Percentiles rank a stretch among this genome's conserved stretches.
These are phyloP conservation scores for Phymatocera aterrima DNA, from an alignment of 2,888 invertebrate species.

Conservation along the genomic window DNA sequence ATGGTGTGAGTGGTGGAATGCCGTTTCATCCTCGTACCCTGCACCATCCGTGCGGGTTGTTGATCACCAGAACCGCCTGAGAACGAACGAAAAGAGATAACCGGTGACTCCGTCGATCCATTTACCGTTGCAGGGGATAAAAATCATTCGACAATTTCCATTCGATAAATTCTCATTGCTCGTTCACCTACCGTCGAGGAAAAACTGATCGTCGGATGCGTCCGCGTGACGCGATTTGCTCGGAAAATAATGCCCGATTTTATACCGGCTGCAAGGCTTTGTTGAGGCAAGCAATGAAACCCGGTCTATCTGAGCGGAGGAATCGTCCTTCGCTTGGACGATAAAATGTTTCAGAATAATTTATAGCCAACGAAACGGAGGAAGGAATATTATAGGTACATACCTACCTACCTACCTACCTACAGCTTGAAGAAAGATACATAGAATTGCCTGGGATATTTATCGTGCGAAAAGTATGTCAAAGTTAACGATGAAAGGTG, in stretches of 20 bases:
- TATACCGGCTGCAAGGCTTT: not conserved
- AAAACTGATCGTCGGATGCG: too few species aligned
- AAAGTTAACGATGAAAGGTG: constrained; percentile 36
- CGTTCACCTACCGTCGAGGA: too few species aligned
- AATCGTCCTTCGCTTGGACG: not conserved
- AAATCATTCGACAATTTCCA: not conserved
- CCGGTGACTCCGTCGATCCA: constrained; percentile 7
- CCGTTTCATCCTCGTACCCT: constrained; percentile 15
- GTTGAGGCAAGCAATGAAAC: not conserved
- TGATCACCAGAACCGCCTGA: constrained; percentile 18
- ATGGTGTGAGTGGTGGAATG: constrained; percentile 23
- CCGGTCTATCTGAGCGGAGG: not conserved
- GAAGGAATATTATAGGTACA: not conserved
- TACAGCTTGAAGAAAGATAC: constrained; percentile 18
- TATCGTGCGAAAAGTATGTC: constrained; percentile 31
- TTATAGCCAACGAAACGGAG: constrained; percentile 10
- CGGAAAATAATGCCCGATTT: too few species aligned
- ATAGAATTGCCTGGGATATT: constrained; percentile 1
- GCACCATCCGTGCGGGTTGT: constrained; percentile 34
- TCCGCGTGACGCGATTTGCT: too few species aligned
- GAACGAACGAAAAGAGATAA: not conserved
- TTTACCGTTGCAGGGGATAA: not conserved
- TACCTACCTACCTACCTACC: not conserved
- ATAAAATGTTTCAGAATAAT: constrained; percentile 8
- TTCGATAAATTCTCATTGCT: too few species aligned